Conservation (phyloP, 92 coral and sea anemone species). For the Parazoanthus darwini region DNA sequence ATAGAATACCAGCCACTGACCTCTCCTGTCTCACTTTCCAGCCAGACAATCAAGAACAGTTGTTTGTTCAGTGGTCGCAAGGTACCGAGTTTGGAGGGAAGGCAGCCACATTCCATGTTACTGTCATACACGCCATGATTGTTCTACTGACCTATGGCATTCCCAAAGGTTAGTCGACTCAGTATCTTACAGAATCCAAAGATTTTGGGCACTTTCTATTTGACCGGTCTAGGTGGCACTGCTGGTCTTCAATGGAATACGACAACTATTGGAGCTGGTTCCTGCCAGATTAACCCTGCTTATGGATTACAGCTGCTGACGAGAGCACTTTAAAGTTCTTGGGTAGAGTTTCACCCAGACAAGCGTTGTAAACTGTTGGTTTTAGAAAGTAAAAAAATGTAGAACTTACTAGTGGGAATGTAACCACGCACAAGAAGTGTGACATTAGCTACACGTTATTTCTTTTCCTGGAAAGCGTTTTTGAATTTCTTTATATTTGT, state of each 20-base stretch:
- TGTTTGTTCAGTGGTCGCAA: constrained; percentile 96
- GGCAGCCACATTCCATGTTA: constrained; percentile 88
- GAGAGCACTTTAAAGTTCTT: neutral
- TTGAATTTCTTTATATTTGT: no score
- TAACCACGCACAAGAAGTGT: neutral
- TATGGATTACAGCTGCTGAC: neutral
- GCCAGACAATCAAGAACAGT: constrained; percentile 83
- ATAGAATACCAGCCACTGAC: neutral
- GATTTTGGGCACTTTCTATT: no score
- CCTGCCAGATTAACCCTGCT: no score
- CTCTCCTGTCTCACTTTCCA: neutral
- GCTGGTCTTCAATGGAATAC: no score
- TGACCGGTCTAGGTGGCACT: no score
- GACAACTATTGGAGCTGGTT: no score
- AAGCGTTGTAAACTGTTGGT: neutral
- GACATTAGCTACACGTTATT: neutral
- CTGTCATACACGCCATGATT: constrained; percentile 90
- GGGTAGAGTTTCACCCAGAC: neutral
- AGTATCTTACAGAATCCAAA: neutral
- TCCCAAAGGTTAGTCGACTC: constrained; percentile 67
- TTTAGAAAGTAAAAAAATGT: neutral
- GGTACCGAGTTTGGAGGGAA: constrained; percentile 86
- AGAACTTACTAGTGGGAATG: neutral
- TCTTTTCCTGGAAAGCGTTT: no score
- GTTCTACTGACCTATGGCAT: constrained; percentile 83